These are phyloP conservation scores for Eupithecia insigniata DNA, from an alignment of 2,888 invertebrate genomes.

Conservation along the genomic window DNA sequence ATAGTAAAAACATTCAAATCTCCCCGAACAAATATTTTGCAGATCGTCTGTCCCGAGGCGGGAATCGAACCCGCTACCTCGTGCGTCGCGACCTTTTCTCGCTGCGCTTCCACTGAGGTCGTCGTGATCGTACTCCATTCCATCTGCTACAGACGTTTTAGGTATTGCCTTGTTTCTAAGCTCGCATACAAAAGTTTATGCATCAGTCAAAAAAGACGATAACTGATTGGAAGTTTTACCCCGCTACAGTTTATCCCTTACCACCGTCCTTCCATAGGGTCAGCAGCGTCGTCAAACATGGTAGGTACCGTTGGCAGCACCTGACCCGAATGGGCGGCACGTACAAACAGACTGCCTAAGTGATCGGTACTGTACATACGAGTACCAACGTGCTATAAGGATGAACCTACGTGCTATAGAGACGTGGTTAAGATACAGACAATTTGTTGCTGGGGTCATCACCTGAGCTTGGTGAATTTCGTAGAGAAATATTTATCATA, in stretches of 20 bases:
- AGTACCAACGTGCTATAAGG: slow-evolving; percentile 62
- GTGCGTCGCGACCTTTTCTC: too few relatives aligned
- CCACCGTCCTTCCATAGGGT: slow-evolving; percentile 61
- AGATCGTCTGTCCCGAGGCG: too few relatives aligned
- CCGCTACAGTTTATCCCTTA: slow-evolving; percentile 39
- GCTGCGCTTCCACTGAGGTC: too few relatives aligned
- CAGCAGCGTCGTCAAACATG: slow-evolving; percentile 76
- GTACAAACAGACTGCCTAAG: slow-evolving; percentile 76
- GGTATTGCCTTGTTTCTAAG: too few relatives aligned
- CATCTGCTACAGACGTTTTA: too few relatives aligned
- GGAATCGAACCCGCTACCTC: too few relatives aligned
- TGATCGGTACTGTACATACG: slow-evolving; percentile 69
- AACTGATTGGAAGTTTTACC: too few relatives aligned
- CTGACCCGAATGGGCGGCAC: slow-evolving; percentile 76
- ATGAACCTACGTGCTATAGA: slow-evolving; percentile 51
- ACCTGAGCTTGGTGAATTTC: neutral
- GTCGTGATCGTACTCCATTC: too few relatives aligned
- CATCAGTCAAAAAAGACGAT: too few relatives aligned
- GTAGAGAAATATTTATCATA: neutral
- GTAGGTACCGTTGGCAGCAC: slow-evolving; percentile 80
- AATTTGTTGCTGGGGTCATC: neutral
- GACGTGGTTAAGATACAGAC: neutral
- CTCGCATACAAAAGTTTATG: too few relatives aligned
- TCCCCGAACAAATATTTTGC: too few relatives aligned
- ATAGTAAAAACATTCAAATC: too few relatives aligned